These are phyloP conservation scores for Drosophila gunungcola DNA, from an alignment of 1,140 invertebrate species.

Conservation along the genomic window DNA sequence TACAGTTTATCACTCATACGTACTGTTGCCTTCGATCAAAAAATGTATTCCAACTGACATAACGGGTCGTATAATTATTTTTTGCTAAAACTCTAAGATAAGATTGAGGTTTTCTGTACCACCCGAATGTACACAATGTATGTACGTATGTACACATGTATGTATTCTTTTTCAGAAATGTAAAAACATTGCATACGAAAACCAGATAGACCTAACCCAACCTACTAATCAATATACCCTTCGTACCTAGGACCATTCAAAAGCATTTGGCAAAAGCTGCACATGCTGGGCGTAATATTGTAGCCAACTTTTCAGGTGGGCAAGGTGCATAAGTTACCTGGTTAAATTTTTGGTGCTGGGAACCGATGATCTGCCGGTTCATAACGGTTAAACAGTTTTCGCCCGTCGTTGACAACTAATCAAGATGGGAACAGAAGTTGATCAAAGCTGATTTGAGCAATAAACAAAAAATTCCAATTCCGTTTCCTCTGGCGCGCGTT, in stretches of 20 bases:
- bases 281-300: constrained; percentile 9
- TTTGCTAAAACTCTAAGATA: no score
- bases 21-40: no score
- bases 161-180: no score
- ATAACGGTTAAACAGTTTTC: constrained; percentile 42
- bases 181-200: no score
- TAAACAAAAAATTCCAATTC: constrained; percentile 41
- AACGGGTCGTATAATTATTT: no score
- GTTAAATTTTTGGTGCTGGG: constrained; percentile 10
- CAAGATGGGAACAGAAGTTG: constrained; percentile 46
- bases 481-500: constrained; percentile 33
- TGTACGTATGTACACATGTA: no score
- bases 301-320: constrained; percentile 31
- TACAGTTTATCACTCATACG: no score
- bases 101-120: no score
- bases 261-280: constrained; percentile 1
- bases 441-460: constrained; percentile 38
- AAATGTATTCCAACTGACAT: no score
- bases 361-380: constrained; percentile 8
- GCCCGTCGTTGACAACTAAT: constrained; percentile 42
- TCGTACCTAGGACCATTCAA: no score
- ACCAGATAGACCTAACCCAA: background rate
- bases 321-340: constrained; percentile 15
- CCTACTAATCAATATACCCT: background rate
- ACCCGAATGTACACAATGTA: no score